Base-by-base conservation (phyloP, 2,888 invertebrate species). In the Chaitophorus viminalis region DNA sequence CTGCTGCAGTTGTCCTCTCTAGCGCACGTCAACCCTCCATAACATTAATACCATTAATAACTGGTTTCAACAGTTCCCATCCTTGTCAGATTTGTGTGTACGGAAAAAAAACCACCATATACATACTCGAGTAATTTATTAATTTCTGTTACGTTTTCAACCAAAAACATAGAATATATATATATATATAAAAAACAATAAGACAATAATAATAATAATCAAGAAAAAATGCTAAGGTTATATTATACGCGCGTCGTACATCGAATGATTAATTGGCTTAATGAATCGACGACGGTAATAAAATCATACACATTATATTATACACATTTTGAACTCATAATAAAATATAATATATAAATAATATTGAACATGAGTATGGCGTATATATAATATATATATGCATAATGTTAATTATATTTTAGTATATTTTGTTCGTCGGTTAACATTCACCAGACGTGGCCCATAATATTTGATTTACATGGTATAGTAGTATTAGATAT, bases 21-120 rank as follows among this genome's bases (percentile, higher is more conserved):
- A 78, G 72, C 74, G 72, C 74, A n/a, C 72, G 87, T 87, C 87
- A 87, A 87, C 87, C 79, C 79, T 87, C 87, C 81, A 65, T 74
- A 87, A 87, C 46, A 68, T 65, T 60, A 39, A 76, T 84, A 76
- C 65, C 74, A 78, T 78, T 87, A 74, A 79, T 79, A 87, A 87
- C 87, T 81, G 87, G 87, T 87, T 87, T 81, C 72, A 54, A 72
- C 79, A 54, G 72, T 78, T 78, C 76, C 52, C 74, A 87, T 87
- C 81, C 76, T 85, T 77, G 76, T 85, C 84, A 76, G 84, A 84
- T 84, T 84, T 65, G 46, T 68, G 76, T 72, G 21, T 65, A 68
- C 25, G 60, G n/a, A 77, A n/a, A 60, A 83, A 83, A 36, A 60
- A 2, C 21, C 25, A 39, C 39, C 3, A 0, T 11, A 65, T 33